These are phyloP conservation scores for Matsumurasca onukii DNA, from an alignment of 1,140 invertebrate species.

Conservation along the genomic window DNA sequence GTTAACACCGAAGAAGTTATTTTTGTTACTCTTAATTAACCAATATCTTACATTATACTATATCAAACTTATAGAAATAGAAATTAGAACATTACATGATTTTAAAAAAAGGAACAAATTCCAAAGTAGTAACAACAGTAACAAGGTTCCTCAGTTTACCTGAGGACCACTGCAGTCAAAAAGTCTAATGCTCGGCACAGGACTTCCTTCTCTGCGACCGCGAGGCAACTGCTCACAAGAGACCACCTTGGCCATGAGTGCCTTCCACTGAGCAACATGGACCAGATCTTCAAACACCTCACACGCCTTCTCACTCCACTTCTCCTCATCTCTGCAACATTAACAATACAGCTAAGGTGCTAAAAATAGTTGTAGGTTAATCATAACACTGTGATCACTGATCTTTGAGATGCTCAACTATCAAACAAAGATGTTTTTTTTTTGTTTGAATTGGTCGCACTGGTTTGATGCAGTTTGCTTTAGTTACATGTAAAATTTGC, in stretches of 20 bases:
- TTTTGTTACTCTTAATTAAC: too few species aligned
- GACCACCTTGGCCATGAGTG: slow-evolving; percentile 64
- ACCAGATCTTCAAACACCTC: slow-evolving; percentile 69
- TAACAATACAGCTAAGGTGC: not conserved
- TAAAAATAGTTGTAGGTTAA: not conserved
- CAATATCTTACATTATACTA: too few species aligned
- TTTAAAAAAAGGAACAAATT: not conserved
- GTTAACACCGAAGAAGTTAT: too few species aligned
- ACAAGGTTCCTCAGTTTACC: slow-evolving; percentile 30
- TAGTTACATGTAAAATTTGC: too few species aligned
- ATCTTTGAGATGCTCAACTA: too few species aligned
- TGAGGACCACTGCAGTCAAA: slow-evolving; percentile 44
- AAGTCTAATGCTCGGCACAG: slow-evolving; percentile 44
- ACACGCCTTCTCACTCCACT: slow-evolving; percentile 66
- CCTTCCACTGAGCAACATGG: slow-evolving; percentile 65
- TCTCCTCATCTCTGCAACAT: slow-evolving; percentile 42
- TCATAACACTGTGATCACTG: not conserved
- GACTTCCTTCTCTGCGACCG: slow-evolving; percentile 36
- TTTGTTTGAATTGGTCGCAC: too few species aligned
- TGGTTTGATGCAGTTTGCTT: too few species aligned
- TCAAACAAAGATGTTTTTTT: too few species aligned
- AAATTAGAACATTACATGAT: not conserved
- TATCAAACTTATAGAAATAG: too few species aligned
- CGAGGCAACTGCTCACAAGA: slow-evolving; percentile 56
- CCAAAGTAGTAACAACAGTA: not conserved